Percentiles rank a stretch among this genome's conserved stretches.
Conservation (phyloP, 2,113 vertebrate genomes). For the Desmodus rotundus region DNA sequence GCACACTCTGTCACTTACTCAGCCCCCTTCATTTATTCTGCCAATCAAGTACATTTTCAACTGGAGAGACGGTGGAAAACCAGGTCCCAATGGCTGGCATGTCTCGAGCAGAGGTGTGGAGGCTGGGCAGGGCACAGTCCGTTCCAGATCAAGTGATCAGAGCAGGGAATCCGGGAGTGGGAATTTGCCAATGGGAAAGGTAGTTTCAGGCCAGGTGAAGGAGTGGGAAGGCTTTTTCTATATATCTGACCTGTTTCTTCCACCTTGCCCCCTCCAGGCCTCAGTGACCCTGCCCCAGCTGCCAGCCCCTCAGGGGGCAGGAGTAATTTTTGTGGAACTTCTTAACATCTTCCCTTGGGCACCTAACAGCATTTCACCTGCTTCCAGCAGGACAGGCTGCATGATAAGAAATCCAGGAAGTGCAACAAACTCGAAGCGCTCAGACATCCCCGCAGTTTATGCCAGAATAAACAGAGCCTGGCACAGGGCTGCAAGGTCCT, state of each 20-base stretch:
- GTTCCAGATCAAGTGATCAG: background rate
- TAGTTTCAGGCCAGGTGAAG: background rate
- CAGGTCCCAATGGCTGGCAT: background rate
- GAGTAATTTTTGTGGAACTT: background rate
- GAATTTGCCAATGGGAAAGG: background rate
- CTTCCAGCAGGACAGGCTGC: constrained; percentile 44
- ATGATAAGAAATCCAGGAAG: constrained; percentile 77
- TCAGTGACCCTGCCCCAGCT: background rate
- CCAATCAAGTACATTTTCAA: background rate
- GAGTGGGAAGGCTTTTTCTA: background rate
- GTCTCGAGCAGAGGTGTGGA: background rate
- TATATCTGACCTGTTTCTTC: background rate
- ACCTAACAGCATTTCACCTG: background rate
- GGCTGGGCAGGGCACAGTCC: background rate
- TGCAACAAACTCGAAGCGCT: constrained; percentile 65
- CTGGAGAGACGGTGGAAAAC: background rate
- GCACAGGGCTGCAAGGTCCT: constrained; percentile 52
- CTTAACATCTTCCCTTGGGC: background rate
- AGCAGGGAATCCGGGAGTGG: background rate
- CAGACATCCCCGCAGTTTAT: constrained; percentile 61
- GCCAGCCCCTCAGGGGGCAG: background rate
- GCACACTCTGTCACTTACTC: background rate
- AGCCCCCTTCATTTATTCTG: background rate
- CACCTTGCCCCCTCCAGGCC: background rate
- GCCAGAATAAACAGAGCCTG: constrained; percentile 78